phyloP scores from a whole-genome alignment of 35 echinoderm and acorn worm species.

The Stichopus chloronotus region DNA sequence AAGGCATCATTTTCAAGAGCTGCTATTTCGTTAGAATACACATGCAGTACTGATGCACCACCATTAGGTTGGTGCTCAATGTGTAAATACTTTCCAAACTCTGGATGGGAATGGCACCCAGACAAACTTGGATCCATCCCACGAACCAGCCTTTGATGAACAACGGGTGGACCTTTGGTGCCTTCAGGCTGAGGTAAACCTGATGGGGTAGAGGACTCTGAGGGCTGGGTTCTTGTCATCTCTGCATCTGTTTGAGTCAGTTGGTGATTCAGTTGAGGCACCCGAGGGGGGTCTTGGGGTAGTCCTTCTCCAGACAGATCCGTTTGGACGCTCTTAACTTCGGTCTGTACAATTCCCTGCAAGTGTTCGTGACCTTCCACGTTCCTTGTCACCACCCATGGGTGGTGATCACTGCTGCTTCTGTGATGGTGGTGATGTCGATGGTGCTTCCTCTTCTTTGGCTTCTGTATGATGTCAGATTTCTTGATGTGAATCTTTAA shows the following conservation, averaged over 20 bases:
- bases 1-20: constrained; percentile 73
- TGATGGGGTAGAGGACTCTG: neutral
- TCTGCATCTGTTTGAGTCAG: constrained; percentile 23
- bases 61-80: constrained; percentile 91
- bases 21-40: constrained; percentile 89
- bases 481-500: constrained; percentile 93
- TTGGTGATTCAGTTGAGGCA: constrained; percentile 32
- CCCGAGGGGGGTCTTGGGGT: neutral
- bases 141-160: neutral
- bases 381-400: constrained; percentile 39
- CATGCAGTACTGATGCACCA: constrained; percentile 91
- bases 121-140: neutral
- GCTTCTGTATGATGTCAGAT: constrained; percentile 68
- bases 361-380: neutral
- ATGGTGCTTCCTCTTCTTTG: constrained; percentile 91
- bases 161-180: neutral
- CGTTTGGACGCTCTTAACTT: constrained; percentile 40
- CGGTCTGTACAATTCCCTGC: constrained; percentile 36
- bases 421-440: constrained; percentile 81
- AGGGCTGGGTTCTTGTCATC: neutral
- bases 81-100: constrained; percentile 88
- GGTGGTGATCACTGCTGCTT: constrained; percentile 36
- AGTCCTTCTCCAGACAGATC: constrained; percentile 19
- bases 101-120: constrained; percentile 28
- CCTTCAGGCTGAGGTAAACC: neutral